Base-by-base conservation (phyloP, 2,888 invertebrate species). In the Druceiella hillmani region DNA sequence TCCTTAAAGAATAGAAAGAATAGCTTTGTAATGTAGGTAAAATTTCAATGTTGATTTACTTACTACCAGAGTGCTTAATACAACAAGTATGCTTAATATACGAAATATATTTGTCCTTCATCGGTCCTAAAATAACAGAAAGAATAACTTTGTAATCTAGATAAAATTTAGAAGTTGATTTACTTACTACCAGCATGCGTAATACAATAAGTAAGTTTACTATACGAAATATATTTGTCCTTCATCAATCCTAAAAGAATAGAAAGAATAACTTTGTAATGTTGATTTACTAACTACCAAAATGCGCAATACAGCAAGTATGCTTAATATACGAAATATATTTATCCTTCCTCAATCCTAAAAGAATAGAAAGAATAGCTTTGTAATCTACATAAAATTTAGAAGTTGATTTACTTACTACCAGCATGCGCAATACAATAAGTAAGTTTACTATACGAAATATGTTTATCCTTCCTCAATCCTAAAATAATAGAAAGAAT, bases 111-210 rank as follows among this genome's bases (percentile, higher is more conserved):
- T n/a, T n/a, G n/a, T n/a, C n/a, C n/a, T n/a, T n/a, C n/a, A n/a
- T n/a, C n/a, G n/a, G n/a, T n/a, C n/a, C n/a, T n/a, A n/a, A n/a
- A n/a, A n/a, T n/a, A n/a, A n/a, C n/a, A n/a, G n/a, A n/a, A n/a
- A n/a, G n/a, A n/a, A n/a, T n/a, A n/a, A n/a, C n/a, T n/a, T n/a
- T n/a, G n/a, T n/a, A n/a, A n/a, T n/a, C n/a, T n/a, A n/a, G n/a
- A n/a, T n/a, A n/a, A n/a, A n/a, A n/a, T n/a, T n/a, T n/a, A n/a
- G n/a, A n/a, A n/a, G n/a, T n/a, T n/a, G n/a, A 81, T 85, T 55
- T 86, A 85, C 62, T 64, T 85, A 52, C 66, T 87, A 50, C 87
- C 87, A 44, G 87, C 87, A 62, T 87, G 87, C 62, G 87, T 87
- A 45, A 82, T 87, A 44, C 87, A 87, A 62, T 87, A 87, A 66